phyloP scores from a whole-genome alignment of 2,113 vertebrate species.

The Pitta sordida region DNA sequence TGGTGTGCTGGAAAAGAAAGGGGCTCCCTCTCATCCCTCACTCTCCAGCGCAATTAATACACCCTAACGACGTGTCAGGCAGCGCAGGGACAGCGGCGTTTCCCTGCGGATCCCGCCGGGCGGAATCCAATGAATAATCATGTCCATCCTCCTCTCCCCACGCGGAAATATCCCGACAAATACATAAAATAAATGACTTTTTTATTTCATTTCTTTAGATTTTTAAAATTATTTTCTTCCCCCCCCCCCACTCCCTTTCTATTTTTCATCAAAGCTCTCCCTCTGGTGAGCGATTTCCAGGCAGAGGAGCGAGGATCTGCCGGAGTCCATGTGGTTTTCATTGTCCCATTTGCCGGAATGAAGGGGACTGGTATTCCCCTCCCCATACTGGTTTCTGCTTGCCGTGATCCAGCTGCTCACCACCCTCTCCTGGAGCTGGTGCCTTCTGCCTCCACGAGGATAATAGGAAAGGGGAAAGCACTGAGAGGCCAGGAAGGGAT shows the following conservation, averaged over 20 bases:
- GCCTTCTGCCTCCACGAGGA: accelerated
- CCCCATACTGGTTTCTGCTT: not conserved
- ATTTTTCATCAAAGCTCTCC: constrained; percentile 40
- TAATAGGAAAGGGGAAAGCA: not conserved
- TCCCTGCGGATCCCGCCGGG: not conserved
- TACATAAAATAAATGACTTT: constrained; percentile 26
- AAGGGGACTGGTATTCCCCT: not conserved
- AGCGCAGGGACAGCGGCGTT: not conserved
- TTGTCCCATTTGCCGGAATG: not conserved
- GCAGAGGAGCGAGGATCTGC: not conserved
- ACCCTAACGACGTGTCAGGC: not conserved
- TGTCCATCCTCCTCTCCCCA: not conserved
- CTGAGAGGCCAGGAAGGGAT: accelerated
- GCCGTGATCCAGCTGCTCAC: accelerated
- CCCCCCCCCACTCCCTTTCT: not conserved
- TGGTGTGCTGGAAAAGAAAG: accelerated
- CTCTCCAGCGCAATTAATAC: not conserved
- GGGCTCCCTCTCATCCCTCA: not conserved
- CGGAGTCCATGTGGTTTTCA: not conserved
- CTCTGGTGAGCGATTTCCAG: constrained; percentile 40
- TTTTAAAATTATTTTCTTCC: accelerated
- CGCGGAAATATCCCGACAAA: not conserved
- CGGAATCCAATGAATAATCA: not conserved
- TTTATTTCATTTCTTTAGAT: not conserved
- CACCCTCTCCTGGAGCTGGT: accelerated